Evolutionary conservation across 2,888 invertebrate genomes (phyloP).

Genomic region (Caenorhabditis virilis): DNA sequence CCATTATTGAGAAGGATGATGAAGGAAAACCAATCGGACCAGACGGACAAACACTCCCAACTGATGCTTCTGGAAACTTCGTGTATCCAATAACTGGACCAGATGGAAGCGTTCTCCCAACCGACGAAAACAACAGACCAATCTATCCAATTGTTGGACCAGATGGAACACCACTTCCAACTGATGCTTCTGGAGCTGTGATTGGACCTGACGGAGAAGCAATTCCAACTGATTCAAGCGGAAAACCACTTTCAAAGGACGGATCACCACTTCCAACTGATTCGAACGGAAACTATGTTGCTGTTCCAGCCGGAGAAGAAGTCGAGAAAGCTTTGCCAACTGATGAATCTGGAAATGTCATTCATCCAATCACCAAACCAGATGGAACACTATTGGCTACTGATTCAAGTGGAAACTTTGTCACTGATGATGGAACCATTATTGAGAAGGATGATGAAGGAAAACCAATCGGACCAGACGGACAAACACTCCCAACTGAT

Average conservation of each 20-base stretch:
- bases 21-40: slow-evolving; percentile 43
- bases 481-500: slow-evolving; percentile 21
- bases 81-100: slow-evolving; percentile 39
- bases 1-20: slow-evolving; percentile 18
- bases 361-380: slow-evolving; percentile 38
- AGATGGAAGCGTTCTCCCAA: slow-evolving; percentile 47
- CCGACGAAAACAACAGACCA: slow-evolving; percentile 25
- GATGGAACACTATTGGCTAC: slow-evolving; percentile 41
- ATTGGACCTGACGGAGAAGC: slow-evolving; percentile 34
- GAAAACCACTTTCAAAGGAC: slow-evolving; percentile 37
- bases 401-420: slow-evolving; percentile 34
- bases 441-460: slow-evolving; percentile 32
- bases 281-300: slow-evolving; percentile 25
- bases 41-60: slow-evolving; percentile 48
- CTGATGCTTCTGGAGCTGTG: slow-evolving; percentile 32
- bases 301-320: slow-evolving; percentile 19
- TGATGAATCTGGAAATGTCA: slow-evolving; percentile 31
- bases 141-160: slow-evolving; percentile 34
- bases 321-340: slow-evolving; percentile 31
- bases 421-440: slow-evolving; percentile 19
- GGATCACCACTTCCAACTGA: slow-evolving; percentile 37
- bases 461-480: slow-evolving; percentile 29
- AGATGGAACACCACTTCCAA: slow-evolving; percentile 38
- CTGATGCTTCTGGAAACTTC: slow-evolving; percentile 45
- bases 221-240: slow-evolving; percentile 44